Conservation (phyloP, 2,797 vertebrate species). For the Megalops cyprinoides region DNA sequence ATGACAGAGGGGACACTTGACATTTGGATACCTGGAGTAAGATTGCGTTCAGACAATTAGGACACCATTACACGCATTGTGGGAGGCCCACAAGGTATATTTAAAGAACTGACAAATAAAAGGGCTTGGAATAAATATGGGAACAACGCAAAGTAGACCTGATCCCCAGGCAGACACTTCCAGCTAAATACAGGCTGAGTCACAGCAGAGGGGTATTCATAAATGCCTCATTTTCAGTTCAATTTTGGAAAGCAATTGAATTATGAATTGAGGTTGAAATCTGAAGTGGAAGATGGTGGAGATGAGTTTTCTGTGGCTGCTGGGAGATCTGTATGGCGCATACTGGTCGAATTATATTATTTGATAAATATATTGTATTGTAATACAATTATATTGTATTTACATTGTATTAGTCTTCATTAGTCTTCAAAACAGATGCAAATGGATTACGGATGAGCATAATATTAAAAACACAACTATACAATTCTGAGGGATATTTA, state of each 20-base stretch:
- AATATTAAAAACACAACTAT: constrained; percentile 15
- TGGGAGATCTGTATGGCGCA: neutral
- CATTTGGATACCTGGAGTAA: constrained; percentile 75
- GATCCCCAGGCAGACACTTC: neutral
- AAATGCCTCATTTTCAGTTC: neutral
- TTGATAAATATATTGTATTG: neutral
- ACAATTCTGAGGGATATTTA: neutral
- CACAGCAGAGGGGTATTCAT: neutral
- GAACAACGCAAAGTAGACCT: neutral
- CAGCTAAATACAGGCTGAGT: constrained; percentile 5
- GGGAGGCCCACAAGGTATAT: constrained; percentile 62
- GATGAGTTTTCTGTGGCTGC: neutral
- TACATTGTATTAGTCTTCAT: too few species aligned
- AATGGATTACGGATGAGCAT: constrained; percentile 45
- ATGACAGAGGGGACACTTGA: constrained; percentile 67
- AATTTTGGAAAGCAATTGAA: neutral
- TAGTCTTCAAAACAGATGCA: constrained; percentile 65
- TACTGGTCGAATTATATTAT: neutral
- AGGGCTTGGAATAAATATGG: constrained; percentile 35
- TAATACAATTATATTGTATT: too few species aligned
- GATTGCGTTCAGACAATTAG: constrained; percentile 71
- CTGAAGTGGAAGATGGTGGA: neutral
- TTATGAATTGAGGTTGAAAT: neutral
- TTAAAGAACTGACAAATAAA: constrained; percentile 65
- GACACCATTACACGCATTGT: constrained; percentile 61